Base-by-base conservation (phyloP, 2,888 invertebrate genomes). In the Microdon myrmicae region DNA sequence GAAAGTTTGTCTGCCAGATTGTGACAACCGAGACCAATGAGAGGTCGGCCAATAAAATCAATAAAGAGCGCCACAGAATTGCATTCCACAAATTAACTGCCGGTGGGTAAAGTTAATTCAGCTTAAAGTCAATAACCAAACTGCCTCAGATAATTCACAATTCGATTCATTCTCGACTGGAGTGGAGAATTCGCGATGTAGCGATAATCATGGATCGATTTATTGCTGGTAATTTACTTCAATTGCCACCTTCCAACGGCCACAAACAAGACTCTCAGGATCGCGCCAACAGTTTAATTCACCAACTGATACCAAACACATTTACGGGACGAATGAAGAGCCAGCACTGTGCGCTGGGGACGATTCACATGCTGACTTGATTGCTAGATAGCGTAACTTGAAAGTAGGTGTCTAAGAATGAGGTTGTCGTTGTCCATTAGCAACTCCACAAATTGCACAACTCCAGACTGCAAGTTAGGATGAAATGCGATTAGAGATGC, bases 221-320 rank as follows among this genome's bases (percentile, higher is more conserved):
- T 23, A 58, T 51, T 53, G 58, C 25, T 32, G 37, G 37, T 58
- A 58, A 64, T 64, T 64, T 58, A 64, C 47, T 47, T 58, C 51
- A 64, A 64, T 64, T 58, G 64, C 64, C 64, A 64, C 64, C 64
- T 58, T 43, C 51, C 28, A 64, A 51, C 32, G 17, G 35, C 43
- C 56, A 38, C 58, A 47, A 64, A 64, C 64, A 47, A 64, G 64
- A 64, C 58, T 43, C 51, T 58, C 14, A 53, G 58, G 51, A 64
- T 28, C 51, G 53, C 58, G 47, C 58, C 64, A 47, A 64, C 64
- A 58, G 58, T 64, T 64, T 58, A 64, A 64, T 64, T 64, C 47
- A 26, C 51, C 58, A 64, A 64, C 48, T 64, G 64, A 53, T 47
- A 58, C 23, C 31, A 41, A 51, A 38, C 56, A 56, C 60, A 55